Conservation (phyloP, 2,113 vertebrate genomes). For the Coryphaenoides rupestris region DNA sequence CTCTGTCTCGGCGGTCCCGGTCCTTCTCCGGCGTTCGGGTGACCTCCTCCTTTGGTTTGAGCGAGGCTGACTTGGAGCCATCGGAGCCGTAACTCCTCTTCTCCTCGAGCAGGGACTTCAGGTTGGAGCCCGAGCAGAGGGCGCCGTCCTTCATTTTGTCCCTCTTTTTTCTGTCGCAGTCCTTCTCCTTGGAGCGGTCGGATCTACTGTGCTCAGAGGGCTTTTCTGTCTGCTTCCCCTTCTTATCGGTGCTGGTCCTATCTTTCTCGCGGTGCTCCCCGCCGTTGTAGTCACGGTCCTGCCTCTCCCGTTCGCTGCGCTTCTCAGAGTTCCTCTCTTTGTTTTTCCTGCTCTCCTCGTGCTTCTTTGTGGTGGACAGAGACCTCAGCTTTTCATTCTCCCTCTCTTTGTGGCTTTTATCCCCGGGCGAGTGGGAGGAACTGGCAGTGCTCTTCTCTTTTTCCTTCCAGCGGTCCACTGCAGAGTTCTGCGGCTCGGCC, state of each 20-base stretch:
- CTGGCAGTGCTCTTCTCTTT: conserved; percentile 53
- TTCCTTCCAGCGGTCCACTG: conserved; percentile 83
- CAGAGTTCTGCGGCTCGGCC: conserved; percentile 79
- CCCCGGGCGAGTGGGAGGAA: conserved; percentile 70
- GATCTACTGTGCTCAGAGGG: conserved; percentile 76
- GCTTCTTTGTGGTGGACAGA: conserved; percentile 72
- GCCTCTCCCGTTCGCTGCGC: conserved; percentile 84
- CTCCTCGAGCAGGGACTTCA: conserved; percentile 82
- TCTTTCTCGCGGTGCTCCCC: conserved; percentile 83
- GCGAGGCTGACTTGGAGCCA: conserved; percentile 70
- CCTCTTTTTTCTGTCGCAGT: conserved; percentile 83
- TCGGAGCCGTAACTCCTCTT: conserved; percentile 77
- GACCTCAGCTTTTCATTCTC: conserved; percentile 87
- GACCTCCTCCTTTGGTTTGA: conserved; percentile 88
- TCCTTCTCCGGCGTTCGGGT: conserved; percentile 87
- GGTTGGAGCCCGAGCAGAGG: conserved; percentile 68
- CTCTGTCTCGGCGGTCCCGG: conserved; percentile 83
- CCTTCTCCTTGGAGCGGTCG: conserved; percentile 79
- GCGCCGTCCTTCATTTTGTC: conserved; percentile 81
- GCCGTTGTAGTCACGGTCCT: conserved; percentile 78
- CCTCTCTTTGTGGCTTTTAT: conserved; percentile 86
- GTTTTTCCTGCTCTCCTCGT: conserved; percentile 85
- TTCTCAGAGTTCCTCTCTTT: conserved; percentile 86
- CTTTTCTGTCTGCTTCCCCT: conserved; percentile 82
- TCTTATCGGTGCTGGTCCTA: conserved; percentile 80